Percentiles rank a stretch among this genome's conserved stretches.
These are phyloP conservation scores for Adelphocoris suturalis DNA, from an alignment of 2,888 invertebrate species.

Conservation along the genomic window DNA sequence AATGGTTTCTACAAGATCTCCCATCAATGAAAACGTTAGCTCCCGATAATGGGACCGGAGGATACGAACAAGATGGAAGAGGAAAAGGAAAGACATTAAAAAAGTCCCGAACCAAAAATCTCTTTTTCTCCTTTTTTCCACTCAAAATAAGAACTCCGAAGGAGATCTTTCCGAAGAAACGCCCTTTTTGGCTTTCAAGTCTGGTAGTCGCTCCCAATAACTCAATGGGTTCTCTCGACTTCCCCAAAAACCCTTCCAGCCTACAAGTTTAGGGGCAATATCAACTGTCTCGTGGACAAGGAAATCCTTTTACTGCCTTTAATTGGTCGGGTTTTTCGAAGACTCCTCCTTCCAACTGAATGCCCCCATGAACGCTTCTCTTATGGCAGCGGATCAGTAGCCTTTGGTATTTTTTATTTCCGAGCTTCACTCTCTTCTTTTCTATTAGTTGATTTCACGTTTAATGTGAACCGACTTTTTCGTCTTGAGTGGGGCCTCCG, in stretches of 20 bases:
- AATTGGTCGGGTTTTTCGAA: conserved; percentile 69
- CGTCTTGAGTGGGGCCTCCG: conserved; percentile 14
- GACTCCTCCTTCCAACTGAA: conserved; percentile 65
- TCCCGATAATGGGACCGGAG: conserved; percentile 49
- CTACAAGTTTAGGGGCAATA: conserved; percentile 62
- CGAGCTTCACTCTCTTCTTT: conserved; percentile 32
- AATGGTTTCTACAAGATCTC: conserved; percentile 59
- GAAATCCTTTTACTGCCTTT: conserved; percentile 70
- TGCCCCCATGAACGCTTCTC: conserved; percentile 57
- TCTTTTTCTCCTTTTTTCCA: conserved; percentile 44
- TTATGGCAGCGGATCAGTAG: conserved; percentile 55
- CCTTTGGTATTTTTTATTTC: conserved; percentile 42
- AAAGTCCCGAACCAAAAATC: not conserved
- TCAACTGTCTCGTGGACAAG: conserved; percentile 67
- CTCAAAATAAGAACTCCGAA: conserved; percentile 40
- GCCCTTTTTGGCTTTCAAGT: conserved; percentile 53
- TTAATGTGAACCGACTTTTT: conserved; percentile 39
- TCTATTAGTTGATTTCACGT: conserved; percentile 39
- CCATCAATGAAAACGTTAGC: conserved; percentile 64
- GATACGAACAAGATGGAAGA: conserved; percentile 37
- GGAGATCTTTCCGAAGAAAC: conserved; percentile 42
- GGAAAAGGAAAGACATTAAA: conserved; percentile 43
- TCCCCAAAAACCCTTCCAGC: conserved; percentile 42
- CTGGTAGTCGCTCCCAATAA: conserved; percentile 60
- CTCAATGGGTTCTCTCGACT: conserved; percentile 54